Evolutionary conservation across 2,797 vertebrate species (phyloP), one percentile per base, ranked within the genome.

Genomic region (Macrochelys suwanniensis): DNA sequence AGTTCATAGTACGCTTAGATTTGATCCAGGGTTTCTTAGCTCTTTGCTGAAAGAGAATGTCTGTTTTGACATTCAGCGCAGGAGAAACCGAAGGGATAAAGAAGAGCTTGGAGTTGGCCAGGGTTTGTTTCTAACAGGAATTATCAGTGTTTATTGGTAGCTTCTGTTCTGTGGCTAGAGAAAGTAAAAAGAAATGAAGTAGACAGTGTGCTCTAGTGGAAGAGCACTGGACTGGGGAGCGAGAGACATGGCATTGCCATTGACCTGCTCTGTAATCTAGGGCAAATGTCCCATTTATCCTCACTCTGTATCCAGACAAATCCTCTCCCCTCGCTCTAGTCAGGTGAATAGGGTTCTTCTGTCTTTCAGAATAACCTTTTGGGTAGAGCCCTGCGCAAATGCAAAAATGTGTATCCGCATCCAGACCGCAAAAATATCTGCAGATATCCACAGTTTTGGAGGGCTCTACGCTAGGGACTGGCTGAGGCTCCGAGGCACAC

Each of bases 101-200:
- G 87, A 78, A 88, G 80, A 79, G 77, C 37, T 80, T 61, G 59
- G 77, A 87, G 61, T 37, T 37, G 83, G 6, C 53, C 92, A 77
- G 85, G 88, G 25, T 80, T 45, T 11, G 26, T 77, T 95, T 68
- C 85, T 84, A 80, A 7, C 79, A 4, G 53, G 88, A 13, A 88
- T 94, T 93, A 91, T 87, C 80, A 78, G 82, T 80, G 59, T 74
- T 77, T 61, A 7, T 5, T 88, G 51, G 91, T 80, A 80, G 85
- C 82, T 68, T 77, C 90, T 89, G 71, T 59, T 87, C 54, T 77
- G 85, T 56, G 57, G 83, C 82, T 93, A 11, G 50, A 42, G 61
- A 74, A 16, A 1, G 23, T 76, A 12, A 4, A 19, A 7, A 59
- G 54, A 56, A 19, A 59, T 7, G 28, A 49, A 31, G 45, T 47